Base-by-base conservation (phyloP, 1,140 invertebrate species). In the Pomacea maculata region DNA sequence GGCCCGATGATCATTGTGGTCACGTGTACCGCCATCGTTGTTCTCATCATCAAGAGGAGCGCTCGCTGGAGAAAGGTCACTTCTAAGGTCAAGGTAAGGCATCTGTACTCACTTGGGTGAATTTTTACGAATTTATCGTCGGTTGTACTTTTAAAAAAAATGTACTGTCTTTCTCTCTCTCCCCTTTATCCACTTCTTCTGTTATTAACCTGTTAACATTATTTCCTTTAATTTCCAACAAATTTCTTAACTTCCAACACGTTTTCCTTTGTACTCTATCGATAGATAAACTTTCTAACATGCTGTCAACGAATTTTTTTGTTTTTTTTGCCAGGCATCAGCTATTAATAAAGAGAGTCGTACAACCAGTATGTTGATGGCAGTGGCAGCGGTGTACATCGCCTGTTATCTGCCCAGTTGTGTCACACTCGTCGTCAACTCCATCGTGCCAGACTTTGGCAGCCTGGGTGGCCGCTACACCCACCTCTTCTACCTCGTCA, bases 401-500 rank as follows among this genome's bases (percentile, higher is more conserved):
- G 25, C 82, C 19, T 86, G 82, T 65, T 80, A 83, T 21, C n/a
- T 82, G 0, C 85, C 85, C 17, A 82, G 85, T 21, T 80, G 81
- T 19, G 29, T 81, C 6, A 67, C 83, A 5, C 75, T 86, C 0
- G 25, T 83, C 1, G 57, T 54, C 34, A 79, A 77, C 63, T 64
- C 55, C 14, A 14, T 84, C 5, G 73, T 79, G 17, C 29, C 52
- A 17, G 80, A 79, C 75, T 76, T 76, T 21, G 83, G 83, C 73
- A 76, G 73, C 54, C 78, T 83, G 52, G 76, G 81, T 21, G 81
- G 81, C 10, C 81, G 75, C 17, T 84, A 85, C 34, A 78, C 81
- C 79, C 85, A 84, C 72, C 75, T 86, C 12, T 86, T 86, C 70
- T 54, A 83, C 19, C 79, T 83, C 1, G n/a, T 80, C 1, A 85